These are phyloP conservation scores for Scatophagus argus DNA, from an alignment of 2,113 vertebrate genomes.

Conservation along the genomic window DNA sequence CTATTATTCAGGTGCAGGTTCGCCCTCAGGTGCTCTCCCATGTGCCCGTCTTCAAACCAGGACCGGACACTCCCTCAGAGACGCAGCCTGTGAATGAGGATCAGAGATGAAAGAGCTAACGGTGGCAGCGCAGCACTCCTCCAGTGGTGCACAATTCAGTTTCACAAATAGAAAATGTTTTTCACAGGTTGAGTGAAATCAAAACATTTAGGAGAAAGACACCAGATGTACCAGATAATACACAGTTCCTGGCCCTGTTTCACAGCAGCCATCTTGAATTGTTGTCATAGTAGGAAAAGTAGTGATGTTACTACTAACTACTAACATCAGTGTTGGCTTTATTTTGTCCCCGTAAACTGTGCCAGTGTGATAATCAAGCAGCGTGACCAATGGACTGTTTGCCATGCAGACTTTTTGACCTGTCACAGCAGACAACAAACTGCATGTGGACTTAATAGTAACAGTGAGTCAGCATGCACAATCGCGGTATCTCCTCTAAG, in stretches of 20 bases:
- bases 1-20: constrained; percentile 69
- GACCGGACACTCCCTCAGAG: constrained; percentile 16
- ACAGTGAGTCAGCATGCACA: too few species aligned
- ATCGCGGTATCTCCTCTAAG: too few species aligned
- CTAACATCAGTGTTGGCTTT: background rate
- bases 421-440: too few species aligned
- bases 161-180: background rate
- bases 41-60: constrained; percentile 13
- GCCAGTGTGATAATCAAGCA: too few species aligned
- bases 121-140: background rate
- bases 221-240: background rate
- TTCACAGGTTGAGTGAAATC: too few species aligned
- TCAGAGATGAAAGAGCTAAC: constrained; percentile 2
- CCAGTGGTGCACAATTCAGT: background rate
- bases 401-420: too few species aligned
- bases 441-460: too few species aligned
- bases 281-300: background rate
- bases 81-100: background rate
- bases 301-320: background rate
- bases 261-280: background rate
- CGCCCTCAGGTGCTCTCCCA: constrained; percentile 35
- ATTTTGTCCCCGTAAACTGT: too few species aligned
- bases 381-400: too few species aligned
- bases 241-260: background rate
- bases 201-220: background rate